A percentile compares a stretch with the other conserved stretches of the same genome.
Conservation (phyloP, 2,888 invertebrate genomes). For the Lordiphosa fenestrarum region DNA sequence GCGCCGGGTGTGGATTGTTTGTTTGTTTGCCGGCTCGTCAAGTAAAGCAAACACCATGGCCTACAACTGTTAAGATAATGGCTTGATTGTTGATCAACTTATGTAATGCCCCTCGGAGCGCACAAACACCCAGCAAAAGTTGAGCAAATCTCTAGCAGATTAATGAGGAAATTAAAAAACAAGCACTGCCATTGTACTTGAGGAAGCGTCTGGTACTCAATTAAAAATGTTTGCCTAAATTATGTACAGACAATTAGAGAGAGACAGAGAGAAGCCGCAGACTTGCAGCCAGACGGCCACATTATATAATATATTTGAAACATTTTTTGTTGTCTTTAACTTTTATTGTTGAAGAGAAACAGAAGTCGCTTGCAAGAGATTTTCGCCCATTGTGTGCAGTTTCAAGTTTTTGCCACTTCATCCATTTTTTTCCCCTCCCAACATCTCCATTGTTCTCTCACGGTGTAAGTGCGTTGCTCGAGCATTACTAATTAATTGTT, state of each 20-base stretch:
- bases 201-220: slow-evolving; percentile 42
- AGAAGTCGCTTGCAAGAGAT: slow-evolving; percentile 18
- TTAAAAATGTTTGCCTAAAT: slow-evolving; percentile 59
- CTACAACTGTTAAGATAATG: slow-evolving; percentile 15
- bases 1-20: slow-evolving; percentile 23
- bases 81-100: slow-evolving; percentile 25
- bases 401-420: slow-evolving; percentile 28
- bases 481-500: slow-evolving; percentile 70
- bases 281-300: slow-evolving; percentile 30
- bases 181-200: slow-evolving; percentile 17
- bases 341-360: slow-evolving; percentile 19
- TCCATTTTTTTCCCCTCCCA: slow-evolving; percentile 40
- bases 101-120: slow-evolving; percentile 29
- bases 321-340: slow-evolving; percentile 33
- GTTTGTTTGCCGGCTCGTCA: slow-evolving; percentile 5
- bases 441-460: slow-evolving; percentile 44
- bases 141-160: slow-evolving; percentile 25
- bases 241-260: slow-evolving; percentile 56
- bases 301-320: slow-evolving; percentile 20
- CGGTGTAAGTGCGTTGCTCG: slow-evolving; percentile 45
- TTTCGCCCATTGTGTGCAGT: slow-evolving; percentile 9
- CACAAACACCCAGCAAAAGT: background rate
- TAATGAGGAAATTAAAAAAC: slow-evolving; percentile 43
- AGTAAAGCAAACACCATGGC: slow-evolving; percentile 12
- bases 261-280: slow-evolving; percentile 48